Conservation (phyloP, 1,140 invertebrate species). For the Penaeus vannamei region DNA sequence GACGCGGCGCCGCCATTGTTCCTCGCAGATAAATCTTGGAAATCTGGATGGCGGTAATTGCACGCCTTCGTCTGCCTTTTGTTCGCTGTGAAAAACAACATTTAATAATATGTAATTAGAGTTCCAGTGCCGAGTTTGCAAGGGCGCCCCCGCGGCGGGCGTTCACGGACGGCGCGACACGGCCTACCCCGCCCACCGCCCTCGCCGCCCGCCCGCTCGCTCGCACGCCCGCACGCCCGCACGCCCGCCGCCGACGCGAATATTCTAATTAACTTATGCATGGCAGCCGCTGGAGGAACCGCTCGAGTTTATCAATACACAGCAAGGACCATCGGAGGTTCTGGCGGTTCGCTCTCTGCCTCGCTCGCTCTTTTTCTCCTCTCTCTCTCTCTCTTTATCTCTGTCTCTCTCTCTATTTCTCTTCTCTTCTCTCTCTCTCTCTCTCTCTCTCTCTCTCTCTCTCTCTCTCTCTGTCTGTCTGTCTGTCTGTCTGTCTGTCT, state of each 20-base stretch:
- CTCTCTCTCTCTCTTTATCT: too few species aligned
- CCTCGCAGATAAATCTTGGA: slow-evolving; percentile 60
- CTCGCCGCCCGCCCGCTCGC: not conserved
- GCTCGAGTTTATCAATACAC: too few species aligned
- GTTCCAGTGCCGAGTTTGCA: slow-evolving; percentile 54
- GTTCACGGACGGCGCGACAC: slow-evolving; percentile 6
- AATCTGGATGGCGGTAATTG: slow-evolving; percentile 59
- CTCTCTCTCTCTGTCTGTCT: not conserved
- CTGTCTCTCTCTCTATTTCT: too few species aligned
- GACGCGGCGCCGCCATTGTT: slow-evolving; percentile 56
- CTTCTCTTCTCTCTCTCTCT: too few species aligned
- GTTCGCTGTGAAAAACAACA: slow-evolving; percentile 60
- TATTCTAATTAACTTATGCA: not conserved
- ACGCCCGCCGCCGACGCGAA: not conserved
- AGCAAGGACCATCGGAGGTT: too few species aligned
- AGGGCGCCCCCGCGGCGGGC: slow-evolving; percentile 36
- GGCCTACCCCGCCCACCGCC: not conserved
- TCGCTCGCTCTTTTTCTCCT: too few species aligned
- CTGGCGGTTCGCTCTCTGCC: too few species aligned
- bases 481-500: not conserved
- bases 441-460: not conserved
- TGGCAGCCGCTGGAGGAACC: too few species aligned
- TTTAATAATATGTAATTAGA: slow-evolving; percentile 65
- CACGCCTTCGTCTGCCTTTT: slow-evolving; percentile 56
- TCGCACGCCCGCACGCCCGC: not conserved